These are phyloP conservation scores for Cepaea hortensis DNA, from an alignment of 2,888 invertebrate genomes.

Conservation along the genomic window DNA sequence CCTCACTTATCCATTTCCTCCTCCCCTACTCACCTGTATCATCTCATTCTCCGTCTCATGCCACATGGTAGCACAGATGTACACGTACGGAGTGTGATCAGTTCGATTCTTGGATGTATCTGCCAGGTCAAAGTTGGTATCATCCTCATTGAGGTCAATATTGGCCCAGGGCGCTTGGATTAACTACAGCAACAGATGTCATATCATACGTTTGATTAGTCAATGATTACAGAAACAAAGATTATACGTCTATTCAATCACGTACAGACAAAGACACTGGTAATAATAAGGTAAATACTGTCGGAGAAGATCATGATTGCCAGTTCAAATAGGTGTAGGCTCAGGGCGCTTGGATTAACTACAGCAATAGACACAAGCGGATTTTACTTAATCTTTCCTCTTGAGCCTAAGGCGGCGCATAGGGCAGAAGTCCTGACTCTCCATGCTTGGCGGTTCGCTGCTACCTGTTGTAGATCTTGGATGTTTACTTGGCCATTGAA, in stretches of 20 bases:
- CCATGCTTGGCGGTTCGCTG: too few species aligned
- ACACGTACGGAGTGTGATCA: conserved; percentile 66
- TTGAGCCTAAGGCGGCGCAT: too few species aligned
- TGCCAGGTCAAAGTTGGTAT: conserved; percentile 51
- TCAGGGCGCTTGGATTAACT: conserved; percentile 51
- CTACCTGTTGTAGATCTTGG: too few species aligned
- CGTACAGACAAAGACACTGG: too few species aligned
- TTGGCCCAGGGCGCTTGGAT: conserved; percentile 55
- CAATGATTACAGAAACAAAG: too few species aligned
- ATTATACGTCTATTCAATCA: too few species aligned
- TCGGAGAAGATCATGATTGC: background rate
- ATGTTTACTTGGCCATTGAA: too few species aligned
- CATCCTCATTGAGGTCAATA: conserved; percentile 54
- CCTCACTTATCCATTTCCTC: background rate
- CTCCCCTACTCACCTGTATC: conserved; percentile 52
- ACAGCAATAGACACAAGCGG: background rate
- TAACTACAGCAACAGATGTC: conserved; percentile 25
- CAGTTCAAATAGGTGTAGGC: conserved; percentile 58
- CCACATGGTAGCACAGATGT: conserved; percentile 76
- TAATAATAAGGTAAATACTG: too few species aligned
- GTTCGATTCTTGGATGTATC: conserved; percentile 56
- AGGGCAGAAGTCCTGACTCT: too few species aligned
- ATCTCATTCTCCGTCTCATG: conserved; percentile 75
- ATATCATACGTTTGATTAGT: too few species aligned
- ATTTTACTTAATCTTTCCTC: too few species aligned